Base-by-base conservation (phyloP, 2,888 invertebrate species). In the Dinocampus coccinellae region DNA sequence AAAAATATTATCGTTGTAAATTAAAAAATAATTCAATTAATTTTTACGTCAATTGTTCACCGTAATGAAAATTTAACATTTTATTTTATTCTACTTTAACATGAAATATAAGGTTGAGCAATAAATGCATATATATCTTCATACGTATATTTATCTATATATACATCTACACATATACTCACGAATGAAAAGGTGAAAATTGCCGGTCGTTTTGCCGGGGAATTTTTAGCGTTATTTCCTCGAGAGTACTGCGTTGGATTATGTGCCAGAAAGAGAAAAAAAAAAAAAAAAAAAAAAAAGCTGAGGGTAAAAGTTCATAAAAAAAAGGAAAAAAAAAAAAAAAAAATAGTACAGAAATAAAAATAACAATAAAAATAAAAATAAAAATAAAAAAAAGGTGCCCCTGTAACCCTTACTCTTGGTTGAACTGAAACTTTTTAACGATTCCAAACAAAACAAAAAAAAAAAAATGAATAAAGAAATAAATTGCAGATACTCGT, bases 161-260 rank as follows among this genome's bases (percentile, higher is more conserved):
- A 33, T 34, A 57, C 29, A 39, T 63, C 29, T 29, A 63, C 52
- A 47, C 16, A 16, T 29, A 63, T 24, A 34, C 61, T 39, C 13
- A 10, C 24, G 33, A 52, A 29, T 36, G 39, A 3, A 16, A 47
- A 16, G 16, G 55, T 29, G 47, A 52, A 47, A 63, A 63, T 42
- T 63, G 39, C 63, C 20, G 63, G 63, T 63, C 47, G 63, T 63
- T 63, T 47, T 42, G 36, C 29, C 20, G 29, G 42, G 26, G 52
- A 63, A 52, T 63, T 63, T 63, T 63, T 63, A 63, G 42, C 39
- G 42, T 63, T 52, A 47, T 52, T 63, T 63, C 47, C 39, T 24
- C 26, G 39, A 36, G 42, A 62, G 42, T 22, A 62, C 36, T 22
- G 24, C 26, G 22, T 47, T 47, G 47, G 47, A 47, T 47, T 47